phyloP scores from a whole-genome alignment of 2,888 invertebrate genomes.

The Latheticus oryzae region DNA sequence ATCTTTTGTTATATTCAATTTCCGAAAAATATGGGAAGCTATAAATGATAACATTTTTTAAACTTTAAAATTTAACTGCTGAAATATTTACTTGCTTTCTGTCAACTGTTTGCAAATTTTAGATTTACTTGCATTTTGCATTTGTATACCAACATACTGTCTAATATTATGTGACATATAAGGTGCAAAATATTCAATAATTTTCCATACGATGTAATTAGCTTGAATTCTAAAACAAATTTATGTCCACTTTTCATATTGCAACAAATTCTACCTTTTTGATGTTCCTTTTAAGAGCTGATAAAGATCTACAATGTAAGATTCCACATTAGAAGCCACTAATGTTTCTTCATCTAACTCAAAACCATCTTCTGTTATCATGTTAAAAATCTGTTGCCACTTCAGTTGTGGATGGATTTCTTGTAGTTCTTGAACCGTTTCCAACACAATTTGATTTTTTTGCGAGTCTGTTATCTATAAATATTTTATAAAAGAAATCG shows the following conservation, averaged over 20 bases:
- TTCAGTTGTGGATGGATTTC: constrained; percentile 14
- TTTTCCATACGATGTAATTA: constrained; percentile 49
- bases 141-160: background rate
- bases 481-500: no score
- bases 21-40: constrained; percentile 12
- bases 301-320: constrained; percentile 43
- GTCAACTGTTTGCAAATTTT: constrained; percentile 3
- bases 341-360: constrained; percentile 32
- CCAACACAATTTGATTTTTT: background rate
- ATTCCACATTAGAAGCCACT: constrained; percentile 30
- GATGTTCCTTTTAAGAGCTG: constrained; percentile 37
- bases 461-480: constrained; percentile 1
- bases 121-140: background rate
- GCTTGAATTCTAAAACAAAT: constrained; percentile 39
- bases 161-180: constrained; percentile 1
- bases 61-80: background rate
- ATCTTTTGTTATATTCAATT: constrained; percentile 14
- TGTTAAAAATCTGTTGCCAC: constrained; percentile 27
- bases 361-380: constrained; percentile 16
- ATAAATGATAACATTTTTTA: constrained; percentile 1
- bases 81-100: background rate
- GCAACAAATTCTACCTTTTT: constrained; percentile 41
- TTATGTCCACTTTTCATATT: constrained; percentile 6
- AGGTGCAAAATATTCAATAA: constrained; percentile 37
- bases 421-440: constrained; percentile 22